Evolutionary conservation across 1,140 invertebrate genomes (phyloP).

Genomic region (Drosophila kurseongensis): DNA sequence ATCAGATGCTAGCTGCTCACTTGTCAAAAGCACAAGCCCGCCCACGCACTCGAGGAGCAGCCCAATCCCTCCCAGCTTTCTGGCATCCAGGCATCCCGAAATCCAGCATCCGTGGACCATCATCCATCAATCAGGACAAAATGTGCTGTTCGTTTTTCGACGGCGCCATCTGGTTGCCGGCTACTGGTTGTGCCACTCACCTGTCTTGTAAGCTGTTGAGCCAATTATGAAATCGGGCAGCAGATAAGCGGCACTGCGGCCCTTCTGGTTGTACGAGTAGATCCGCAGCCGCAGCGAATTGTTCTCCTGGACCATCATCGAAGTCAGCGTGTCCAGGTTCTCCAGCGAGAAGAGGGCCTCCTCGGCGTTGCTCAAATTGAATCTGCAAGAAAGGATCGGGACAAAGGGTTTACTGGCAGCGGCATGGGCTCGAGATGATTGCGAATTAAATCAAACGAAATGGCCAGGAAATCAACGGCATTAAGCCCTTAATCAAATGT

Average conservation of each 20-base stretch:
- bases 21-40: slow-evolving; percentile 59
- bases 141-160: slow-evolving; percentile 40
- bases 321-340: slow-evolving; percentile 80
- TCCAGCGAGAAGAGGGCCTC: slow-evolving; percentile 82
- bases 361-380: slow-evolving; percentile 80
- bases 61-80: slow-evolving; percentile 11
- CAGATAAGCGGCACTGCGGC: slow-evolving; percentile 75
- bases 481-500: slow-evolving; percentile 76
- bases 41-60: slow-evolving; percentile 11
- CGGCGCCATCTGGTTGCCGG: slow-evolving; percentile 41
- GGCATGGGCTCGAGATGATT: slow-evolving; percentile 25
- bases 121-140: slow-evolving; percentile 57
- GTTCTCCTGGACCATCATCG: slow-evolving; percentile 81
- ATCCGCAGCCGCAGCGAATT: slow-evolving; percentile 80
- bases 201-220: slow-evolving; percentile 82
- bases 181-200: slow-evolving; percentile 67
- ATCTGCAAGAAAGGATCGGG: slow-evolving; percentile 55
- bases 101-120: slow-evolving; percentile 28
- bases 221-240: slow-evolving; percentile 83
- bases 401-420: slow-evolving; percentile 9
- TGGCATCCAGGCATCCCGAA: slow-evolving; percentile 9
- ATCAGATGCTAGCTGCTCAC: slow-evolving; percentile 35
- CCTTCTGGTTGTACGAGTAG: slow-evolving; percentile 84
- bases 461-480: slow-evolving; percentile 62
- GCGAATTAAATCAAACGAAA: slow-evolving; percentile 72